phyloP scores from a whole-genome alignment of 2,888 invertebrate species.

The Arge pagana region DNA sequence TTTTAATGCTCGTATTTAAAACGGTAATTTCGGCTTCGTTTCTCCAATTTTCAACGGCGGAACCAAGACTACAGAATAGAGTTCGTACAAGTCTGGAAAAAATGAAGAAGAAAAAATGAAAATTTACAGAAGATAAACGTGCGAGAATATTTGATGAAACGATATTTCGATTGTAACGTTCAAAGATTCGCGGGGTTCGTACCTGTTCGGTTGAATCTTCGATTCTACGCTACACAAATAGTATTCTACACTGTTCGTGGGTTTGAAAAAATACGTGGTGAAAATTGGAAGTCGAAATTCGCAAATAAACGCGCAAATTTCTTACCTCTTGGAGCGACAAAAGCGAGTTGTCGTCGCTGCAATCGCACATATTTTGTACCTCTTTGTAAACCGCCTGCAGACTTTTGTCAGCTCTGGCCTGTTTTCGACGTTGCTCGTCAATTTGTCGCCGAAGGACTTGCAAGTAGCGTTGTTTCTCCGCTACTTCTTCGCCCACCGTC shows the following conservation, averaged over 20 bases:
- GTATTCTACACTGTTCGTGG: not conserved
- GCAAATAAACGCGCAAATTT: no score
- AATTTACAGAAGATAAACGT: no score
- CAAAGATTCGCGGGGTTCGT: not conserved
- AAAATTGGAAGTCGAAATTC: no score
- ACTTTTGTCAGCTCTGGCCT: constrained; percentile 58
- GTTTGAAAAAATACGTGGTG: not conserved
- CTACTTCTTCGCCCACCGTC: constrained; percentile 45
- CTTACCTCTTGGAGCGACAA: constrained; percentile 52
- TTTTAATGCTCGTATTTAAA: no score
- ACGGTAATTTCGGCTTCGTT: no score
- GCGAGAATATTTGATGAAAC: constrained; percentile 19
- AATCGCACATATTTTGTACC: constrained; percentile 46
- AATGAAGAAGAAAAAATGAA: no score
- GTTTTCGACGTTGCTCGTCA: constrained; percentile 57
- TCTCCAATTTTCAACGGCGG: no score
- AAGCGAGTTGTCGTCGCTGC: constrained; percentile 38
- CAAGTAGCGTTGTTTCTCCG: constrained; percentile 43
- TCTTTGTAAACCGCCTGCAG: constrained; percentile 56
- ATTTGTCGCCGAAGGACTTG: constrained; percentile 50
- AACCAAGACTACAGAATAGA: no score
- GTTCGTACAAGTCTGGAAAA: no score
- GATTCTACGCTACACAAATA: not conserved
- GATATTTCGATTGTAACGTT: constrained; percentile 5
- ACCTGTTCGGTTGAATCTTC: not conserved